A percentile compares a stretch with the other conserved stretches of the same genome.
Evolutionary conservation across 2,113 vertebrate species (phyloP).

Genomic region (Sphaerodactylus townsendi): DNA sequence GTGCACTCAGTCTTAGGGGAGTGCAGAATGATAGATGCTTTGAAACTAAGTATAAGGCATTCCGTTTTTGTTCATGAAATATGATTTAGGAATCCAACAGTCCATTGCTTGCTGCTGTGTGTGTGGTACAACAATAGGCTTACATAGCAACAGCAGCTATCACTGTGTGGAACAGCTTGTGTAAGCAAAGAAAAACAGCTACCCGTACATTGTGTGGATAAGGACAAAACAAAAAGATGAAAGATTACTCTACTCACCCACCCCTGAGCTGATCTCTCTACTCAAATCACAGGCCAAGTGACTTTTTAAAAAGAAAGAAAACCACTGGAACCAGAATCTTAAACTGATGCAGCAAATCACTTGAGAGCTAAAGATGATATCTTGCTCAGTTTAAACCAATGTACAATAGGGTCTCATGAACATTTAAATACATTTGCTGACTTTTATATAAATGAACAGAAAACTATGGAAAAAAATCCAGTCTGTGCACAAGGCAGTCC

Average conservation of each 20-base stretch:
- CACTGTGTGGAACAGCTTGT: not conserved
- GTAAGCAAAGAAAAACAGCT: not conserved
- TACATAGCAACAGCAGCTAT: not conserved
- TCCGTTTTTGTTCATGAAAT: not conserved
- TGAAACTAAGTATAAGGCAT: slow-evolving; percentile 19
- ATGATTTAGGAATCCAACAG: not conserved
- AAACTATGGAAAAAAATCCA: not conserved
- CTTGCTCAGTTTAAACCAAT: not conserved
- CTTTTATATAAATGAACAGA: slow-evolving; percentile 13
- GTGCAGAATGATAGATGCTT: slow-evolving; percentile 39
- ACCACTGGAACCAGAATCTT: too few relatives aligned
- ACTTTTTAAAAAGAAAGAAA: too few relatives aligned
- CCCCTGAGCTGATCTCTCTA: too few relatives aligned
- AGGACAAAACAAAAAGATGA: not conserved
- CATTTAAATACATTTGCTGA: not conserved
- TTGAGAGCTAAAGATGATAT: not conserved
- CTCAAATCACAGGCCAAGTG: too few relatives aligned
- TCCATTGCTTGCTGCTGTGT: not conserved
- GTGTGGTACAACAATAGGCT: not conserved
- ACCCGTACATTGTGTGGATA: not conserved
- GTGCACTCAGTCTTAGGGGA: slow-evolving; percentile 18
- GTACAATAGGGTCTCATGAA: not conserved
- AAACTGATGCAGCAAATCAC: slow-evolving; percentile 2
- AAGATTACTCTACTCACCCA: too few relatives aligned
- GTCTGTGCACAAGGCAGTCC: not conserved